Base-by-base conservation (phyloP, 2,113 vertebrate genomes). In the Aspiorhynchus laticeps region DNA sequence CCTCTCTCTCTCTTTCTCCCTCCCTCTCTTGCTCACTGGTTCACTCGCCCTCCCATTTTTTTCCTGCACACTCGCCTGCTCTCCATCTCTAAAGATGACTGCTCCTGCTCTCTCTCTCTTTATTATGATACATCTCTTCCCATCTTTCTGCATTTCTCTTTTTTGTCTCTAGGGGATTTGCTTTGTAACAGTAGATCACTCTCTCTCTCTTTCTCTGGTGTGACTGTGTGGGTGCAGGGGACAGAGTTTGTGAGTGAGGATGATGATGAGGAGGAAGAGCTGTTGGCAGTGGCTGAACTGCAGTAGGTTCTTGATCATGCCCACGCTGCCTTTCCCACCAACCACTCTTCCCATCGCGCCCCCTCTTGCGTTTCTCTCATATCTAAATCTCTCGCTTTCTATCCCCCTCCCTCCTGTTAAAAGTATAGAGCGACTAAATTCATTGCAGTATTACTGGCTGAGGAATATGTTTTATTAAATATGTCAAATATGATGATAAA, bases 271-370 rank as follows among this genome's bases (percentile, higher is more conserved):
- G 88, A 90, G 87, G 88, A 89, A 89, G 88, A 86, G 84, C 85
- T 88, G 65, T 88, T 90, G 90, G 90, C 90, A 91, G 86, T 83
- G 86, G 90, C 83, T 88, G 86, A 88, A 88, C 83, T 88, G 81
- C 85, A 75, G 88, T 85, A 90, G 90, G 86, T 89, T 89, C 86
- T 91, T 88, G 86, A 89, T 87, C 87, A 86, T 82, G 31, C 87
- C 78, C 87, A 85, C 78, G 78, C 78, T 69, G 71, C 31, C 83
- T 81, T 65, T 85, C 41, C 43, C 51, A 79, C 77, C 81, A 43
- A 82, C 46, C 33, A 74, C 73, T 71, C 77, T 88, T 83, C 88
- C 86, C 38, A 74, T 61, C 46, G 11, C 10, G 36, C 38, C 3
- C 43, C 51, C 80, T 31, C 36, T n/a, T 33, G 26, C 61, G 10